Percentiles rank a stretch among this genome's conserved stretches.
These are phyloP conservation scores for Saxidomus purpurata DNA, from an alignment of 1,140 invertebrate genomes.

Conservation along the genomic window DNA sequence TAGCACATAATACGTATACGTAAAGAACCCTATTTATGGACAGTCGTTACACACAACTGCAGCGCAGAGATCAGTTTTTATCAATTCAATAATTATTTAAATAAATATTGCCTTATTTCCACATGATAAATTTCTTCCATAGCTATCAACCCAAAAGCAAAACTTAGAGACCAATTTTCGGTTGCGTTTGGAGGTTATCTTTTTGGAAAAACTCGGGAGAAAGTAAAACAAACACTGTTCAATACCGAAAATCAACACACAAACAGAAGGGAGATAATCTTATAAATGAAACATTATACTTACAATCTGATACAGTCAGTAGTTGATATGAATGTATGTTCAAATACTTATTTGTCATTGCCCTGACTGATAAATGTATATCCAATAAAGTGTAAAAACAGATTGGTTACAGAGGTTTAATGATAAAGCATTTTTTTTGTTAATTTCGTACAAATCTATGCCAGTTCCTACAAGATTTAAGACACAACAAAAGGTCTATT, in stretches of 20 bases:
- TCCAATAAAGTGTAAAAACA: conserved; percentile 20
- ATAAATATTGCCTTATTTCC: conserved; percentile 8
- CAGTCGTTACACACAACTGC: background rate
- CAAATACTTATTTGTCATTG: conserved; percentile 36
- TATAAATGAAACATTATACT: background rate
- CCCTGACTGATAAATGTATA: background rate
- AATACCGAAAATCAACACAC: background rate
- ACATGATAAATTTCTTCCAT: conserved; percentile 12
- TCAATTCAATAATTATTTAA: conserved; percentile 5
- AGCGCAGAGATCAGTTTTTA: background rate
- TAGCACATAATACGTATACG: background rate
- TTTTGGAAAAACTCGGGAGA: background rate
- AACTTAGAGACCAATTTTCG: conserved; percentile 17
- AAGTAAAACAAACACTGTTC: conserved; percentile 15
- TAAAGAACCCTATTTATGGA: background rate
- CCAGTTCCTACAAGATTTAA: no score
- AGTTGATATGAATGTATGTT: conserved; percentile 15
- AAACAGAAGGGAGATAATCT: conserved; percentile 35
- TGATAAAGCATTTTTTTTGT: no score
- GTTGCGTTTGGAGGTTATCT: conserved; percentile 8
- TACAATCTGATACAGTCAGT: background rate
- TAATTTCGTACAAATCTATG: no score
- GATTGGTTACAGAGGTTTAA: background rate
- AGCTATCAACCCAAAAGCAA: conserved; percentile 7
- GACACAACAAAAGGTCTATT: no score